These are phyloP conservation scores for Coecobrya sp. DNA, from an alignment of 2,888 invertebrate species.

Conservation along the genomic window DNA sequence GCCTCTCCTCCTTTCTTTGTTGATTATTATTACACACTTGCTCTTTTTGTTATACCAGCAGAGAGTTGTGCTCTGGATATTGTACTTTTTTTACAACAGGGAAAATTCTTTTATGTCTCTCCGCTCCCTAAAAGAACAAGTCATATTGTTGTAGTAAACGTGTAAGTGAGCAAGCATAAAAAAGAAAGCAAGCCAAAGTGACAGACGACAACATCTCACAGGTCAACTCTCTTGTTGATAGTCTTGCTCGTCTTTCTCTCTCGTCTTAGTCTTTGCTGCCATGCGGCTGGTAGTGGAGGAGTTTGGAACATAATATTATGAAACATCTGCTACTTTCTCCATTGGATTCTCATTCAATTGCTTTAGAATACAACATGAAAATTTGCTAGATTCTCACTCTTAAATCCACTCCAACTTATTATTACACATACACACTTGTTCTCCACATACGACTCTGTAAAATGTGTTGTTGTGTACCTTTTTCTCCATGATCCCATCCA, in stretches of 20 bases:
- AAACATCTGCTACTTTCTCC: constrained; percentile 50
- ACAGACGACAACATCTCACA: constrained; percentile 48
- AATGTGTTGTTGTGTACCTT: background rate
- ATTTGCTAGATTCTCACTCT: constrained; percentile 25
- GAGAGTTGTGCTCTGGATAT: background rate
- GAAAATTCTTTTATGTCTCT: constrained; percentile 43
- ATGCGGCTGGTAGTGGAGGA: background rate
- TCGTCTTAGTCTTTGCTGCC: background rate
- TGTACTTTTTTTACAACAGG: background rate
- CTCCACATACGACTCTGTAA: background rate
- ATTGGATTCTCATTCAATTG: constrained; percentile 49
- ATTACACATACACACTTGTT: background rate
- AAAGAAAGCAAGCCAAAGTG: constrained; percentile 45
- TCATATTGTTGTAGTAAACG: background rate
- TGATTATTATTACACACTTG: constrained; percentile 41
- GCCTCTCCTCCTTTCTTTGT: constrained; percentile 10
- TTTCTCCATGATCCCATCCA: background rate
- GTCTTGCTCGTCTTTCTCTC: background rate
- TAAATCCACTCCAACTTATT: constrained; percentile 35
- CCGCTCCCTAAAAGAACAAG: constrained; percentile 1
- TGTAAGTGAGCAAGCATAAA: background rate
- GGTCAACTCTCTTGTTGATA: constrained; percentile 62
- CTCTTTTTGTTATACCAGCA: constrained; percentile 4
- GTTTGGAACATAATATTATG: constrained; percentile 35
- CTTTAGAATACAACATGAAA: constrained; percentile 46